Evolutionary conservation across 2,888 invertebrate species (phyloP).

Genomic region (Phengaris arion): DNA sequence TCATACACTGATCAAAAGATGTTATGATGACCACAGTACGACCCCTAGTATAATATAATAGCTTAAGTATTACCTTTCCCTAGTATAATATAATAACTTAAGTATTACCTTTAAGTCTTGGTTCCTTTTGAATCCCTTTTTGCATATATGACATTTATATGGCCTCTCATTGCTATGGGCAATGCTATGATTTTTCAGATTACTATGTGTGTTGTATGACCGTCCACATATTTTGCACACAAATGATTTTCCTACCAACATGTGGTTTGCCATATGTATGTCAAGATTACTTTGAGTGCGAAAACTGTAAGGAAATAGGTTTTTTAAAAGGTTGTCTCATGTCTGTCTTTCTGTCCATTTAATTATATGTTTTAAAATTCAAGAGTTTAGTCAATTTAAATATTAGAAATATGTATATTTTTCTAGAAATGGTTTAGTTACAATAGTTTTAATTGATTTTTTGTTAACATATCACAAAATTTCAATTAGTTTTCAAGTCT

Average conservation of each 20-base stretch:
- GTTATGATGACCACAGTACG: too few relatives aligned
- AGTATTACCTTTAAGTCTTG: slow-evolving; percentile 83
- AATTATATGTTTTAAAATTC: too few relatives aligned
- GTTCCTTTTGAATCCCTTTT: slow-evolving; percentile 86
- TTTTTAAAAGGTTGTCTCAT: background rate
- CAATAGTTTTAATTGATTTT: too few relatives aligned
- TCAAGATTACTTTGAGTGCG: slow-evolving; percentile 82
- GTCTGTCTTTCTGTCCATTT: too few relatives aligned
- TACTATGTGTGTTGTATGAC: slow-evolving; percentile 84
- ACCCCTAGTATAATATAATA: too few relatives aligned
- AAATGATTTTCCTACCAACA: slow-evolving; percentile 45
- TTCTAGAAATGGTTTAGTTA: too few relatives aligned
- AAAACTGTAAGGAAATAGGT: slow-evolving; percentile 37
- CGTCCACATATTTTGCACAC: slow-evolving; percentile 83
- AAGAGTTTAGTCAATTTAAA: too few relatives aligned
- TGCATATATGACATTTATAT: slow-evolving; percentile 83
- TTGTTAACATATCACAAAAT: too few relatives aligned
- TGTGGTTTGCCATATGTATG: slow-evolving; percentile 78
- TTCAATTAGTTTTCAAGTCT: too few relatives aligned
- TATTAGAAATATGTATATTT: too few relatives aligned
- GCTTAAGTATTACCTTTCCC: slow-evolving; percentile 65
- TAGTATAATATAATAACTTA: too few relatives aligned
- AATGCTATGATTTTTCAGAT: slow-evolving; percentile 84
- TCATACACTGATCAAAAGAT: too few relatives aligned
- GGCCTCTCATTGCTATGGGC: slow-evolving; percentile 85